phyloP scores from a whole-genome alignment of 2,888 invertebrate species.

The Diadromus collaris region DNA sequence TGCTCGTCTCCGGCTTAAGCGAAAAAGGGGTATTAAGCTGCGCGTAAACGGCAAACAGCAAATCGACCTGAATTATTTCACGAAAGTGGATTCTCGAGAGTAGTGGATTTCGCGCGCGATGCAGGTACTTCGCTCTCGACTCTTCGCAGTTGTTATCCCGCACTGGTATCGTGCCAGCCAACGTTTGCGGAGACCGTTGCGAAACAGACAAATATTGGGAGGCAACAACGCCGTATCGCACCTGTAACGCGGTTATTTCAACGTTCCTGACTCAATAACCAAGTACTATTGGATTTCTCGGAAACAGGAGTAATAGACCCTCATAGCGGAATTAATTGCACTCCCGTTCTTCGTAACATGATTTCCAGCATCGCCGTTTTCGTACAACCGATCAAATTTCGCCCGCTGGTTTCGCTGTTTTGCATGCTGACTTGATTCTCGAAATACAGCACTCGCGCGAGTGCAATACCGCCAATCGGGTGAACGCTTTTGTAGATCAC shows the following conservation, averaged over 20 bases:
- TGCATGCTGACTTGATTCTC: neutral
- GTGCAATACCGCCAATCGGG: neutral
- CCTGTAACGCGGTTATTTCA: neutral
- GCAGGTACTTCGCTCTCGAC: too few relatives aligned
- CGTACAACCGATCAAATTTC: neutral
- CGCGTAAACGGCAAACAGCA: neutral
- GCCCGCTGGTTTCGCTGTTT: neutral
- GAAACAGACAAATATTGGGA: neutral
- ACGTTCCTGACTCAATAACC: neutral
- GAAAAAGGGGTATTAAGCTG: neutral
- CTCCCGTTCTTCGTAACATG: neutral
- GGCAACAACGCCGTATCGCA: neutral
- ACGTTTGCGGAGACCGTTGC: neutral
- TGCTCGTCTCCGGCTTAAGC: neutral
- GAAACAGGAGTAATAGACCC: neutral
- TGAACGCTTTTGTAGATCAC: neutral
- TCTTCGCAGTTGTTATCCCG: neutral
- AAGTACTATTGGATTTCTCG: neutral
- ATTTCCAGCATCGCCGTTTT: neutral
- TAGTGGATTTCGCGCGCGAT: too few relatives aligned
- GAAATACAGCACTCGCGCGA: neutral
- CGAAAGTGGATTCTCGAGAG: neutral
- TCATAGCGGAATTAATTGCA: neutral
- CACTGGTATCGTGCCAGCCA: neutral
- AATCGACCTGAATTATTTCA: neutral